Evolutionary conservation across 2,888 invertebrate genomes (phyloP), one percentile per base, ranked within the genome.

Genomic region (Euproctis similis): DNA sequence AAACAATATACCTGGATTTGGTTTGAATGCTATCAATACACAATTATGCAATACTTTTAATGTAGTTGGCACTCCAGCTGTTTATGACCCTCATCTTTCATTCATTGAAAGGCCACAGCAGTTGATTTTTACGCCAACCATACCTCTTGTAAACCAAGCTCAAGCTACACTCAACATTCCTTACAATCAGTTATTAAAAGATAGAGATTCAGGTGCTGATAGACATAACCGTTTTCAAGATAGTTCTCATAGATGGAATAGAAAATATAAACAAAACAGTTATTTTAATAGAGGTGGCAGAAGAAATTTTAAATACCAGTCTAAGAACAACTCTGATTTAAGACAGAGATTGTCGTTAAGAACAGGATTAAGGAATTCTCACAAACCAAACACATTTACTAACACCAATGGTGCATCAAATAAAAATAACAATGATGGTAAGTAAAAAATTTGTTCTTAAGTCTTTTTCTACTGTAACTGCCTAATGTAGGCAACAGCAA

Each of bases 11-110:
- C n/a, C 35, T 26, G 1, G 28, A 19, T 26, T 24, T 36, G 34
- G 32, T 22, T 29, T 45, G 6, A 39, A 34, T 29, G 14, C 26
- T 19, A 11, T 37, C 3, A 35, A 35, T 13, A 30, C 27, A 21
- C 12, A 31, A 14, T 13, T 43, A 8, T n/a, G n/a, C n/a, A 43
- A 24, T 14, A 2, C 42, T 33, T 34, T 34, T 9, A 31, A 36
- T 24, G 20, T 44, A 8, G 13, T 32, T 17, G 42, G 30, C 10
- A 9, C 34, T 11, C 22, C 30, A 11, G 20, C 34, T 5, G 16
- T 39, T 9, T 47, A 40, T 26, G 54, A 54, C 36, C 39, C 53
- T n/a, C 45, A 53, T 22, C 38, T 50, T 16, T 64, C 61, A 57
- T 27, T 40, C 20, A 25, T 46, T 8, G 41, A 42, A 18, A 35